Conservation (phyloP, 2,888 invertebrate genomes). For the Lithodes maja region DNA sequence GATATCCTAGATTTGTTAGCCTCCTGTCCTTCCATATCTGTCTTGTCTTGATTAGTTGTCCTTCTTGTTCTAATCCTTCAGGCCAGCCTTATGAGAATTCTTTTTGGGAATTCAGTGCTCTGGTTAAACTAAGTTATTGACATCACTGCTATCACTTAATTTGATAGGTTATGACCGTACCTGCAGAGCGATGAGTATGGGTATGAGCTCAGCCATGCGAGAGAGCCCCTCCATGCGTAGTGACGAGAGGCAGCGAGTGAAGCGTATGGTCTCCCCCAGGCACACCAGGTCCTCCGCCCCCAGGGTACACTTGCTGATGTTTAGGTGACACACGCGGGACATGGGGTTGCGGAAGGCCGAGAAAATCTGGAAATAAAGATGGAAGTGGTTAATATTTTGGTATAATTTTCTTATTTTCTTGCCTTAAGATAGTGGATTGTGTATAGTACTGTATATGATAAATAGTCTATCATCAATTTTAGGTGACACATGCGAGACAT, state of each 20-base stretch:
- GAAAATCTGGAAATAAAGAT: constrained; percentile 75
- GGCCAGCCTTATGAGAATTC: too few relatives aligned
- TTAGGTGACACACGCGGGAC: constrained; percentile 78
- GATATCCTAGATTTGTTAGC: too few relatives aligned
- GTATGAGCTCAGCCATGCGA: constrained; percentile 78
- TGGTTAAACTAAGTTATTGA: too few relatives aligned
- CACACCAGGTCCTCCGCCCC: constrained; percentile 78
- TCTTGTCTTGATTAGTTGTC: too few relatives aligned
- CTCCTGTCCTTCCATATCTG: too few relatives aligned
- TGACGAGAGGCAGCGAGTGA: constrained; percentile 77
- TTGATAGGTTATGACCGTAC: constrained; percentile 13
- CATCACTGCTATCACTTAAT: too few relatives aligned
- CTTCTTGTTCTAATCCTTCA: too few relatives aligned
- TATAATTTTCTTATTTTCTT: neutral
- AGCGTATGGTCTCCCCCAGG: constrained; percentile 78
- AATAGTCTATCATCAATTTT: constrained; percentile 72
- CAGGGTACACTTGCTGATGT: constrained; percentile 78
- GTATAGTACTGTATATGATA: neutral
- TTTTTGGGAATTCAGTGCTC: too few relatives aligned
- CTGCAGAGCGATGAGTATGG: constrained; percentile 77
- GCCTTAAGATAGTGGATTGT: neutral
- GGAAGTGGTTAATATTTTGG: neutral
- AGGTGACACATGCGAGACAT: constrained; percentile 77
- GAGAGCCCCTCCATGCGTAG: constrained; percentile 78
- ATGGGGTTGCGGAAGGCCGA: constrained; percentile 76